These are phyloP conservation scores for Busseola fusca DNA, from an alignment of 2,888 invertebrate genomes.

Conservation along the genomic window DNA sequence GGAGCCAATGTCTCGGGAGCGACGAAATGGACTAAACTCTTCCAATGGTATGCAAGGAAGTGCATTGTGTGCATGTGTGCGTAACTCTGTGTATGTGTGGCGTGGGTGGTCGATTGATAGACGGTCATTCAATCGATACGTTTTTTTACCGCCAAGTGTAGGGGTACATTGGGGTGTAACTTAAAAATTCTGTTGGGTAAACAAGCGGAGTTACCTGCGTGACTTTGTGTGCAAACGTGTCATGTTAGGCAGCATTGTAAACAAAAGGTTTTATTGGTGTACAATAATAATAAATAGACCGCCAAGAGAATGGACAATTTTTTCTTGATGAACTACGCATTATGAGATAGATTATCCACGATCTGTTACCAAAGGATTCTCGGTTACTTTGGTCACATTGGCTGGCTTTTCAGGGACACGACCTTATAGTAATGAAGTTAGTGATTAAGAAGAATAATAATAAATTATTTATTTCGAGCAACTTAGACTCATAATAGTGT, in stretches of 20 bases:
- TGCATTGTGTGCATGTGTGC: conserved; percentile 77
- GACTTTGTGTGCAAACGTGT: conserved; percentile 1
- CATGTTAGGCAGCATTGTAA: background rate
- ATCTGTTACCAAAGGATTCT: background rate
- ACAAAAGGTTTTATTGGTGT: conserved; percentile 27
- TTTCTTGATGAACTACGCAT: background rate
- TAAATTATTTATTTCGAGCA: background rate
- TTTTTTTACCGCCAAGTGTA: conserved; percentile 52
- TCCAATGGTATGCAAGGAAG: conserved; percentile 86
- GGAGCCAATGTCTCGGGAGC: conserved; percentile 86
- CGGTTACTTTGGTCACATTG: background rate
- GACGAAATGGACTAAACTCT: conserved; percentile 84
- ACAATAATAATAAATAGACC: background rate
- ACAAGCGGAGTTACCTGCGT: conserved; percentile 31
- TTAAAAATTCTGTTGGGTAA: conserved; percentile 53
- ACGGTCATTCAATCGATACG: conserved; percentile 70
- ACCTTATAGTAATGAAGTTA: background rate
- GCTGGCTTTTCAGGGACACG: background rate
- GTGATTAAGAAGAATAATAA: background rate
- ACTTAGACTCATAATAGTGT: background rate
- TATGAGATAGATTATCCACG: background rate
- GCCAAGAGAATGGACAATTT: background rate
- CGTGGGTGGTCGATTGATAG: conserved; percentile 74
- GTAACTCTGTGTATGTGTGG: conserved; percentile 60
- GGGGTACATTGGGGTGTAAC: conserved; percentile 51